Base-by-base conservation (phyloP, 2,113 vertebrate genomes). In the Dipodomys ordii region DNA sequence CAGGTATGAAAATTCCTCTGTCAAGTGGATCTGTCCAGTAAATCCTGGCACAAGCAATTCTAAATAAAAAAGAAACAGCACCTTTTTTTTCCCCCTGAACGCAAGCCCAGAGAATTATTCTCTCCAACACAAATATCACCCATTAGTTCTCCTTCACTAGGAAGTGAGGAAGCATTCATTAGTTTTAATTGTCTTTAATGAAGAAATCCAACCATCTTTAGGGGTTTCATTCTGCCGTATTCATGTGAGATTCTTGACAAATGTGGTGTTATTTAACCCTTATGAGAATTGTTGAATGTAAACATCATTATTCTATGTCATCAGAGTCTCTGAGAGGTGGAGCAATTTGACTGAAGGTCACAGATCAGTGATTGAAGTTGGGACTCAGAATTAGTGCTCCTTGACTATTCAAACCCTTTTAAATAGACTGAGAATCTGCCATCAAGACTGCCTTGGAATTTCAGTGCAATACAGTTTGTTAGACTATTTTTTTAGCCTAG, bases 1-100 rank as follows among this genome's bases (percentile, higher is more conserved):
- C 93, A 96, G 95, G 83, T 94, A 88, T 81, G 79, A 74, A 95
- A 77, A 71, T 95, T 90, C 35, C 81, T 84, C 28, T 92, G 95
- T 96, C 72, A 90, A 78, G 90, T 88, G 79, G 68, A 82, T 91
- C 92, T 95, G 67, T 88, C 86, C 46, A 88, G 57, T 94, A 65
- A 93, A 94, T 96, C 32, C 79, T 94, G 88, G 87, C 76, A 95
- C 2, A 7, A 65, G 23, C 23, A 28, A 60, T 87, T 85, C 28
- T 83, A 94, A 97, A 62, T 72, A 57, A 53, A 12, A 57, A 0
- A 90, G 90, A 73, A 32, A 74, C 82, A 90, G 4, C 23, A 92
- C 30, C 44, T 35, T 23, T 84, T 92, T 83, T 92, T 83, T 44
- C 39, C 12, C 15, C 15, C 15, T 73, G 94, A 93, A 91, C 82